These are phyloP conservation scores for Drosophila demipolita DNA, from an alignment of 2,888 invertebrate genomes.

Conservation along the genomic window DNA sequence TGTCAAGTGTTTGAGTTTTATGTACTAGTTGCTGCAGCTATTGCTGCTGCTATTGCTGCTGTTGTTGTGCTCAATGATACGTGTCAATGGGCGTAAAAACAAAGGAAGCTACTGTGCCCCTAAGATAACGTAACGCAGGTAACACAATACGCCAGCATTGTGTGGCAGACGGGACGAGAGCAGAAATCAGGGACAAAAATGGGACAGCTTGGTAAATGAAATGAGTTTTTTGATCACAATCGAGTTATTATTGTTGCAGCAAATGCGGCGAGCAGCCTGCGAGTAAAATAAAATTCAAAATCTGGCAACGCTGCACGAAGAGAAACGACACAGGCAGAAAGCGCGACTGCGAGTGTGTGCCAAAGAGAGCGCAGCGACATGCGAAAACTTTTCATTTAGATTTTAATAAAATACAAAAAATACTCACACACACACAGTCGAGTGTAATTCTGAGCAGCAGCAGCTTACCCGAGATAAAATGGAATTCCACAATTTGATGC, in stretches of 20 bases:
- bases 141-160: constrained; percentile 24
- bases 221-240: constrained; percentile 3
- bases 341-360: not conserved
- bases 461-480: constrained; percentile 38
- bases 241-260: constrained; percentile 11
- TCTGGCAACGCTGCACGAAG: constrained; percentile 34
- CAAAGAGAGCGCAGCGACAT: constrained; percentile 23
- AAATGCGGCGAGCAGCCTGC: constrained; percentile 4
- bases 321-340: constrained; percentile 4
- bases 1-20: constrained; percentile 39
- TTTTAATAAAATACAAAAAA: constrained; percentile 39
- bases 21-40: constrained; percentile 6
- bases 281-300: not conserved
- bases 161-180: constrained; percentile 3
- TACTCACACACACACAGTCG: not conserved
- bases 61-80: constrained; percentile 42
- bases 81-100: constrained; percentile 53
- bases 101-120: constrained; percentile 31
- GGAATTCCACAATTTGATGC: constrained; percentile 20
- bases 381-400: constrained; percentile 42
- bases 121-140: constrained; percentile 62
- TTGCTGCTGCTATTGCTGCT: constrained; percentile 12
- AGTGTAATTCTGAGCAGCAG: constrained; percentile 17
- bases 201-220: not conserved
- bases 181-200: constrained; percentile 5